Evolutionary conservation across 2,888 invertebrate species (phyloP), one percentile per base, ranked within the genome.

Genomic region (Beris morrisii): DNA sequence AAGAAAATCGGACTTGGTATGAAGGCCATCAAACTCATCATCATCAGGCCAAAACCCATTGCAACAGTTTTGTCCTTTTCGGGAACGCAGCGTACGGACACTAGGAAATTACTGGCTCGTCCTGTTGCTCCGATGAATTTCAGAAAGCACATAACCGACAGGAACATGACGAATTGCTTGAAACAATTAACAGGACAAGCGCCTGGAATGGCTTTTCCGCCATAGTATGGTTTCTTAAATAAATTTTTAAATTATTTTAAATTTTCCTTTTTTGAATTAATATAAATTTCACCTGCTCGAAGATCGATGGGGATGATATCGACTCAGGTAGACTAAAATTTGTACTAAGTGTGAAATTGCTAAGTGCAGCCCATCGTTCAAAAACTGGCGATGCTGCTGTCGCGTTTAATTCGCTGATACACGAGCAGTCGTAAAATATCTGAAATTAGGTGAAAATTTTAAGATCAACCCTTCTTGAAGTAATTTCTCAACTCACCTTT

Each of bases 1-100:
- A 90, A 90, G 66, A 91, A 82, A 70, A 92, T 88, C 0, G 91
- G 91, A 56, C 89, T 88, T 0, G 91, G 91, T 72, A 91, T 87
- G 73, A 90, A 88, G 9, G 89, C 88, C 72, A 88, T 85, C 65
- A 89, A 80, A 69, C 88, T 88, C 83, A 88, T 85, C 72, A 89
- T 81, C 76, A 86, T 87, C 70, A 89, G 81, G 31, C 87, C 85
- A 67, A 89, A 85, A 38, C 89, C 90, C 84, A 90, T 87, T 2
- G 89, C 87, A 0, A 88, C 86, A 0, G 89, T 84, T 76, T 89
- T 89, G 74, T 90, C 90, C 75, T 87, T 86, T 73, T 89, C 88
- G 11, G 88, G 87, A 5, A 90, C 88, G 76, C 88, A 89, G 74
- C 85, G 79, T 38, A 87, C 84, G 0, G 84, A 83, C 0, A 88